Evolutionary conservation across 2,888 invertebrate genomes (phyloP), one percentile per base, ranked within the genome.

Genomic region (Microctonus hyperodae): DNA sequence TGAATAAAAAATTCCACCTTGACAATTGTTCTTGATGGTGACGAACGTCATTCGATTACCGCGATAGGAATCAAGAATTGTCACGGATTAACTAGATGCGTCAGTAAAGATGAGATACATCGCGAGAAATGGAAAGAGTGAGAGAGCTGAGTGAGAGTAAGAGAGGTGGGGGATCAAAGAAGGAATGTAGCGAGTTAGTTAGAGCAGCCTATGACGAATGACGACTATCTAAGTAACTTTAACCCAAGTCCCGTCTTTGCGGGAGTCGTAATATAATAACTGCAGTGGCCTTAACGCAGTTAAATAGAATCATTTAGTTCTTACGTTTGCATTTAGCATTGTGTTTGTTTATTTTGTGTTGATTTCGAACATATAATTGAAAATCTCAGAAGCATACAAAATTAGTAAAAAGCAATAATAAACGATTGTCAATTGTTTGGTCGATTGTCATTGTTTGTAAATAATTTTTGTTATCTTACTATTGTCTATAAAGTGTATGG

Each of bases 231-330:
- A 65, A 44, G 40, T 44, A 44, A 44, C 5, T 37, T 59, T 58
- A 66, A 53, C 31, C n/a, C 28, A 40, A 60, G 69, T 57, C 58
- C 61, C 53, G 56, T 65, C 76, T 76, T 67, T 72, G 76, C 76
- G 76, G 76, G 76, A 76, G 76, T 75, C 74, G 65, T 62, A 22
- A 60, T 40, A 16, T 48, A 44, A 16, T 31, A 16, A 53, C 28
- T 59, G 40, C 44, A 28, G 40, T 13, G 31, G 33, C 35, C 50
- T n/a, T n/a, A n/a, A n/a, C n/a, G n/a, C n/a, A n/a, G n/a, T n/a
- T n/a, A n/a, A n/a, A n/a, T n/a, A n/a, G n/a, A n/a, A n/a, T n/a
- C n/a, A n/a, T n/a, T n/a, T n/a, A n/a, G 28, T 28, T 28, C 5
- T 28, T 28, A 28, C 25, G 22, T 37, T 59, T 22, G 51, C 58